Conservation (phyloP, 2,888 invertebrate species). For the Drosophila heteroneura region DNA sequence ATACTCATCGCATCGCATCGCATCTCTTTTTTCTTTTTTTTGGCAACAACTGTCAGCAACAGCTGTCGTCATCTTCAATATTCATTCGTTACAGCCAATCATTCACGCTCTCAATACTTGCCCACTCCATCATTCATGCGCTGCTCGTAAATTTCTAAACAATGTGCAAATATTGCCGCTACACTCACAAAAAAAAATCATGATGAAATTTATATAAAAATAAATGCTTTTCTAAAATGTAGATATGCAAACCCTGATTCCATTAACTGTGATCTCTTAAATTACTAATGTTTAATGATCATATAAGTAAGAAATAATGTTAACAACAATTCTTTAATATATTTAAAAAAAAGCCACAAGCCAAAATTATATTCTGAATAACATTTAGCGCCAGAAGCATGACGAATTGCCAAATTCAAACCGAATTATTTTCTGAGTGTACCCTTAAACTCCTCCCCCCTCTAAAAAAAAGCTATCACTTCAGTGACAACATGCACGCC, state of each 20-base stretch:
- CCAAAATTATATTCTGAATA: background rate
- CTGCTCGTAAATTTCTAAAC: slow-evolving; percentile 58
- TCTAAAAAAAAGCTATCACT: background rate
- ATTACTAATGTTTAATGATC: background rate
- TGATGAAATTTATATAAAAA: background rate
- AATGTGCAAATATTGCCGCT: slow-evolving; percentile 64
- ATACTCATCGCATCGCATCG: slow-evolving; percentile 9
- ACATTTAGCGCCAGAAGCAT: too few species aligned
- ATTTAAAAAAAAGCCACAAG: background rate
- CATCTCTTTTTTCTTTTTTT: slow-evolving; percentile 12
- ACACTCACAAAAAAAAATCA: background rate
- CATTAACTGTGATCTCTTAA: background rate
- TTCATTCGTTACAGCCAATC: slow-evolving; percentile 77
- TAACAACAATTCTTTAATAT: background rate
- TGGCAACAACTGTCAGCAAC: slow-evolving; percentile 79
- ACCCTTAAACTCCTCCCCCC: slow-evolving; percentile 9
- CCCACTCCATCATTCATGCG: slow-evolving; percentile 52
- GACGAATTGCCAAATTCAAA: background rate
- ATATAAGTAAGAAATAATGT: too few species aligned
- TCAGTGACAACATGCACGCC: slow-evolving; percentile 43
- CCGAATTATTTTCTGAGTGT: background rate
- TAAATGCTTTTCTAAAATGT: background rate
- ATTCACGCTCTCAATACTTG: slow-evolving; percentile 73
- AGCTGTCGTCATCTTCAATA: slow-evolving; percentile 82
- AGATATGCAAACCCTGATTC: background rate